These are phyloP conservation scores for Cryptocephalus primarius DNA, from an alignment of 2,888 invertebrate species.

Conservation along the genomic window DNA sequence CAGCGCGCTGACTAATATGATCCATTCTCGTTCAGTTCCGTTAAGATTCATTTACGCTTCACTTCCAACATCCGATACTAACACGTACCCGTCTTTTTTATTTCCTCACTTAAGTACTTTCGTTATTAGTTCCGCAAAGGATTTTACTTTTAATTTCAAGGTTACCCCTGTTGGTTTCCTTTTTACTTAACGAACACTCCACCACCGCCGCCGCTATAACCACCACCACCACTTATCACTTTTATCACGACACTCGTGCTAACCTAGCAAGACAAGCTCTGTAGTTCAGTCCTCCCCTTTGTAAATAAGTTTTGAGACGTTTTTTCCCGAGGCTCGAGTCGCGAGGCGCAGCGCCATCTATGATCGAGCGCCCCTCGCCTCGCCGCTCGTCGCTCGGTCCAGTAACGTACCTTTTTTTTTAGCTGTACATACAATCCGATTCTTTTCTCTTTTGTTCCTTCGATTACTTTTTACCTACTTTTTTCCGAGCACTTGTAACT, in stretches of 20 bases:
- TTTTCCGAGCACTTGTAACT: conserved; percentile 30
- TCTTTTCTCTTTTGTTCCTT: too few species aligned
- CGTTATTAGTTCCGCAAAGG: background rate
- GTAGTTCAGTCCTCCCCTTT: conserved; percentile 24
- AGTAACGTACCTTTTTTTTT: conserved; percentile 4
- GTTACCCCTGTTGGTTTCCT: background rate
- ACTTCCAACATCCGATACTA: conserved; percentile 7
- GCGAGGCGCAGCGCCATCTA: too few species aligned
- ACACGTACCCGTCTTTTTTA: background rate
- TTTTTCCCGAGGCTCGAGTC: too few species aligned
- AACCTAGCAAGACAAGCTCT: conserved; percentile 17
- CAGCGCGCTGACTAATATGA: too few species aligned
- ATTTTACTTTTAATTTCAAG: too few species aligned
- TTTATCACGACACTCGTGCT: conserved; percentile 13
- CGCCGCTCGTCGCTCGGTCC: too few species aligned
- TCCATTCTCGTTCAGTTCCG: background rate
- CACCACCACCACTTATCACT: conserved; percentile 10
- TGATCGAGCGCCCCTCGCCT: too few species aligned
- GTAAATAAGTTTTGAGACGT: conserved; percentile 18
- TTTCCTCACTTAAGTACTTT: conserved; percentile 2
- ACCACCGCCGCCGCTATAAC: background rate
- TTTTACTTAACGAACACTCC: conserved; percentile 4
- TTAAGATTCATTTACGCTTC: conserved; percentile 7
- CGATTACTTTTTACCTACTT: conserved; percentile 12
- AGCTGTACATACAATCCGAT: conserved; percentile 23